Base-by-base conservation (phyloP, 2,888 invertebrate genomes). In the Amblyjoppa fuscipennis region DNA sequence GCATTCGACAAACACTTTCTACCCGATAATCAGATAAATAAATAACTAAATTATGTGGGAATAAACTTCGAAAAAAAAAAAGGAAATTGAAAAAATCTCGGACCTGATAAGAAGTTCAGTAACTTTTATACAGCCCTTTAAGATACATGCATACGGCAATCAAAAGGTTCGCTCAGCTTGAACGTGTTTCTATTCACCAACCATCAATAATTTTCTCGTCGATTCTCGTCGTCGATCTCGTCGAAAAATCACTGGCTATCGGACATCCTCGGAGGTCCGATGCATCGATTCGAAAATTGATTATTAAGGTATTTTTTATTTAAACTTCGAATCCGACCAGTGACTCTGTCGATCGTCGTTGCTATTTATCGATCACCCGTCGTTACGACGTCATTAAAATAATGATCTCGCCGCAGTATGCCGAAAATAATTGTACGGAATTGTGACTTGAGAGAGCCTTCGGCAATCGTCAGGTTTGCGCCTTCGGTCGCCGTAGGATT, bases 351-450 rank as follows among this genome's bases (percentile, higher is more conserved):
- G 31, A 16, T 64, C 34, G 16, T 64, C 16, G 16, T 16, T 31
- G 16, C 28, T 64, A 34, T 64, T 31, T 31, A 64, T 64, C 61
- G 31, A 34, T 34, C 34, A 11, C 34, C 61, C 61, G 61, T 34
- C 31, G 16, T 78, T 69, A 69, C 74, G 73, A 38, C 59, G 61
- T 76, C 51, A 64, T 77, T 59, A 73, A 73, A 78, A 68, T 73
- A 73, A 73, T 74, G 38, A 80, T 80, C 51, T 16, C 53, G 59
- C 49, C 38, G n/a, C 59, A 49, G 31, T 64, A 41, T 66, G 64
- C 51, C 61, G 13, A 61, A 25, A 31, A 74, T 61, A 73, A 73
- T 73, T 45, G 41, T 31, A 16, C 16, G 56, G 31, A n/a, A 74
- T 66, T 34, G 66, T 81, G 59, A 45, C 45, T 81, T 25, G 56